A percentile compares a stretch with the other conserved stretches of the same genome.
These are phyloP conservation scores for Graphium colonna DNA, from an alignment of 2,888 invertebrate genomes.

Conservation along the genomic window DNA sequence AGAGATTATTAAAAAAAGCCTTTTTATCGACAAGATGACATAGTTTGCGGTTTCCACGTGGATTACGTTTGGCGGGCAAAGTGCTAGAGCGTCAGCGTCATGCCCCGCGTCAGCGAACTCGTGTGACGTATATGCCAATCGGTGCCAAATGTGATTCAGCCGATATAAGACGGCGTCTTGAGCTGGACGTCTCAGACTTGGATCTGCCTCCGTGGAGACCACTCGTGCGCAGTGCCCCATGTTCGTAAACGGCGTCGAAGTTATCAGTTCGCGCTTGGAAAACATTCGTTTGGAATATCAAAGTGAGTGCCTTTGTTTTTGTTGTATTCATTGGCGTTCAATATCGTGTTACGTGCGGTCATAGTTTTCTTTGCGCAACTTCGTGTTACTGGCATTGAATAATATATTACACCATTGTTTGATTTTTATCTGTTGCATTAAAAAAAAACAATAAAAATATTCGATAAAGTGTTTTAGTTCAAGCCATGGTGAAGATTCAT, in stretches of 20 bases:
- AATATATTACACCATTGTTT: too few species aligned
- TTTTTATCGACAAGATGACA: too few species aligned
- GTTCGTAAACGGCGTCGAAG: slow-evolving; percentile 64
- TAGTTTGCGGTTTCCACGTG: too few species aligned
- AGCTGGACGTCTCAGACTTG: slow-evolving; percentile 51
- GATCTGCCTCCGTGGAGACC: slow-evolving; percentile 35
- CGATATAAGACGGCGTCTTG: slow-evolving; percentile 60
- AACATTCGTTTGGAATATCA: slow-evolving; percentile 53
- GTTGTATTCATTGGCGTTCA: neutral
- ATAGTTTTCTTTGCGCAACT: too few species aligned
- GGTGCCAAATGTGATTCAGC: slow-evolving; percentile 71
- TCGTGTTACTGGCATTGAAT: too few species aligned
- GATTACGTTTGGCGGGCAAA: too few species aligned
- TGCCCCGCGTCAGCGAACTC: slow-evolving; percentile 19
- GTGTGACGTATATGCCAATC: slow-evolving; percentile 59
- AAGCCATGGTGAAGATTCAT: too few species aligned
- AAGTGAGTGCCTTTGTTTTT: slow-evolving; percentile 46
- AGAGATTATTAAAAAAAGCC: too few species aligned
- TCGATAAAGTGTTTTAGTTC: too few species aligned
- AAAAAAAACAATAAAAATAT: too few species aligned
- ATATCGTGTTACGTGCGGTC: neutral
- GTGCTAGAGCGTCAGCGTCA: too few species aligned
- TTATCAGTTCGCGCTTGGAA: slow-evolving; percentile 57
- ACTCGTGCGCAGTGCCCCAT: slow-evolving; percentile 37
- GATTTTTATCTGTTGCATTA: too few species aligned